phyloP scores from a whole-genome alignment of 2,113 vertebrate genomes.

The zebrafish (Danio rerio) region GRCz12tu NC_133182.1:36148001-36148500 shows the following conservation, averaged over 20 bases:
- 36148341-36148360: slow-evolving; percentile 63
- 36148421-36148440: background rate
- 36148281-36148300: slow-evolving; percentile 78
- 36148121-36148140: slow-evolving; percentile 80
- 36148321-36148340: slow-evolving; percentile 69
- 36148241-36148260: slow-evolving; percentile 71
- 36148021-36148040: slow-evolving; percentile 81
- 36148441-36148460: background rate
- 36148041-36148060: slow-evolving; percentile 80
- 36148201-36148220: slow-evolving; percentile 68
- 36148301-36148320: slow-evolving; percentile 70
- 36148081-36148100: slow-evolving; percentile 84
- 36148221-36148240: slow-evolving; percentile 68
- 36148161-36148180: slow-evolving; percentile 81
- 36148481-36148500: background rate
- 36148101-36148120: slow-evolving; percentile 79
- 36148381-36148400: slow-evolving; percentile 29
- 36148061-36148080: slow-evolving; percentile 76
- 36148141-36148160: slow-evolving; percentile 85
- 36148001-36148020: slow-evolving; percentile 78
- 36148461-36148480: background rate
- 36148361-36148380: slow-evolving; percentile 37
- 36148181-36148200: slow-evolving; percentile 83
- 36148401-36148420: slow-evolving; percentile 49
- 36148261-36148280: slow-evolving; percentile 63